Evolutionary conservation across 2,113 vertebrate genomes (phyloP), one percentile per base, ranked within the genome.

Genomic region (Nycticorax nycticorax): DNA sequence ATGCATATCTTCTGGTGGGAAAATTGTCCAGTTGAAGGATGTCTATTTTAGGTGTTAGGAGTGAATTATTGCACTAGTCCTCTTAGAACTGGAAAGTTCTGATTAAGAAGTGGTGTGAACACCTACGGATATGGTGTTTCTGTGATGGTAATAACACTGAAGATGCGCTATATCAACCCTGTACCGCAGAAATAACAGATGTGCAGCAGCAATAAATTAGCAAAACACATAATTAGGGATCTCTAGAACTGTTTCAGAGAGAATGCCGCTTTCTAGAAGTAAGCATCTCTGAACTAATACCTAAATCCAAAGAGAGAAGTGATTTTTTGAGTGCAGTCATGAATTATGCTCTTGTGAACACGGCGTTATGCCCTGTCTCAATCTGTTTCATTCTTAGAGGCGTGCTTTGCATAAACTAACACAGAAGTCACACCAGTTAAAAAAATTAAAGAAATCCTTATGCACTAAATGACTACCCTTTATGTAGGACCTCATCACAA

Each of bases 311-410:
- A 92, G 73, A 83, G 64, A 84, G 83, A 83, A 91, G 83, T 81
- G 74, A 88, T 84, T 96, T 93, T 93, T 68, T 91, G 43, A 84
- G 30, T n/a, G 78, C 28, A 82, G 63, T 39, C 16, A 32, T 87
- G 80, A 85, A 77, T 84, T 81, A 47, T 4, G 53, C 57, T 79
- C 50, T 24, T 73, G 53, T 85, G 63, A 79, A 50, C 55, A 60
- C 71, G 50, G 74, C 18, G 3, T 67, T 67, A 52, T 19, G 64
- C 63, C 57, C 50, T 47, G 32, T 50, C 69, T 96, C 62, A 79
- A 11, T 45, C 69, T 53, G 45, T 95, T 95, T 96, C 84, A 63
- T 94, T 97, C 88, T 96, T 91, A 97, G 86, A 95, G 76, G 22
- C 15, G 32, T 78, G 66, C 39, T 97, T 97, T 97, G 92, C 87